phyloP scores from a whole-genome alignment of 2,113 vertebrate species.

The Alectura lathami region DNA sequence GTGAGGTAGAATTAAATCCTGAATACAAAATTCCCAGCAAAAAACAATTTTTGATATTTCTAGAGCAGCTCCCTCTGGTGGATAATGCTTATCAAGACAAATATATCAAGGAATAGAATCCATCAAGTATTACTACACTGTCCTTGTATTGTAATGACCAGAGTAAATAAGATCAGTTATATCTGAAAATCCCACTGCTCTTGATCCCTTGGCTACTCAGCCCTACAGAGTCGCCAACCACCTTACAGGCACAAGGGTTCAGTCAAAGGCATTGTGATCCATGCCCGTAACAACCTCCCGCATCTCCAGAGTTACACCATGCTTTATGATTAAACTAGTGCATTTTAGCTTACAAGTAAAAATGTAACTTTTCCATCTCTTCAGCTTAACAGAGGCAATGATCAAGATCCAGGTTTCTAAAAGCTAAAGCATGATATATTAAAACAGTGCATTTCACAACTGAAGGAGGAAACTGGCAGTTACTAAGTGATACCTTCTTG shows the following conservation, averaged over 20 bases:
- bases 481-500: background rate
- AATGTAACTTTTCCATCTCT: background rate
- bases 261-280: background rate
- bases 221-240: background rate
- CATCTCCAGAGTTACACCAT: background rate
- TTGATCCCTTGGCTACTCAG: background rate
- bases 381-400: background rate
- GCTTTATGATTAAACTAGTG: background rate
- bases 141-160: background rate
- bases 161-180: background rate
- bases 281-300: background rate
- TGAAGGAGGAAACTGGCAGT: background rate
- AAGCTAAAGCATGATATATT: background rate
- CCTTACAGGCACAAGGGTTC: background rate
- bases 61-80: background rate
- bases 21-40: background rate
- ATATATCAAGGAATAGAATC: background rate
- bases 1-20: background rate
- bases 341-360: background rate
- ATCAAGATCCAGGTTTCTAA: background rate
- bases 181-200: background rate
- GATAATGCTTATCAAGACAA: background rate
- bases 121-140: background rate
- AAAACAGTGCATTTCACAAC: background rate
- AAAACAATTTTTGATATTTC: background rate